Evolutionary conservation across 2,888 invertebrate species (phyloP), one percentile per base, ranked within the genome.

Genomic region (Volucella bombylans): DNA sequence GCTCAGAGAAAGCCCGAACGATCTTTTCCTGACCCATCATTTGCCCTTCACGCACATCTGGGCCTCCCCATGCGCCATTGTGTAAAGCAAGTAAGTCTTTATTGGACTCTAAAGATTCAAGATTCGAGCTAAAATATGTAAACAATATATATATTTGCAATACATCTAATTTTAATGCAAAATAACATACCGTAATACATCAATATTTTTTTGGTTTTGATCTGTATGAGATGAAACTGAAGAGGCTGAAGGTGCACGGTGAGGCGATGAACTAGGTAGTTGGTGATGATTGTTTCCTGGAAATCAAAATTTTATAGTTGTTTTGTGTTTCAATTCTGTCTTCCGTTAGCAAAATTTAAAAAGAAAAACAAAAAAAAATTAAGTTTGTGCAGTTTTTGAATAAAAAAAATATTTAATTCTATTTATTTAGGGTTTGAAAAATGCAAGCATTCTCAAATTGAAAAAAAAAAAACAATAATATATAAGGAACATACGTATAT

Each of bases 1-100:
- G 94, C 92, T 97, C 96, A 0, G 95, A 95, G 92, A 97, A 97
- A 15, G 96, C 96, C 82, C 96, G 93, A 79, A 97, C 96, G 82
- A 97, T 96, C 89, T 97, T 96, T 91, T 97, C 97, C 91, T 96
- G 96, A 0, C 96, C 96, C 59, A 94, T 93, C 89, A 91, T 92
- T 79, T 93, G 91, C 18, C 88, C 89, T 23, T 91, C 90, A n/a
- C 87, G 87, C 8, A 39, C 3, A 10, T 87, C 89, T 59, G 87
- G 88, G 45, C 91, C 90, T 14, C 92, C 91, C 95, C 95, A 95
- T 43, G 94, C 94, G 15, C 95, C 95, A 89, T 95, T 95, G 88
- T 95, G 95, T 73, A 95, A 91, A 12, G 95, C 94, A 87, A 95
- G 90, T 41, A 95, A 91, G 90, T 95, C 95, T 89, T 94, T 94